A percentile compares a stretch with the other conserved stretches of the same genome.
Conservation (phyloP, 2,113 vertebrate genomes). For the Rhegmatorhina hoffmannsi region DNA sequence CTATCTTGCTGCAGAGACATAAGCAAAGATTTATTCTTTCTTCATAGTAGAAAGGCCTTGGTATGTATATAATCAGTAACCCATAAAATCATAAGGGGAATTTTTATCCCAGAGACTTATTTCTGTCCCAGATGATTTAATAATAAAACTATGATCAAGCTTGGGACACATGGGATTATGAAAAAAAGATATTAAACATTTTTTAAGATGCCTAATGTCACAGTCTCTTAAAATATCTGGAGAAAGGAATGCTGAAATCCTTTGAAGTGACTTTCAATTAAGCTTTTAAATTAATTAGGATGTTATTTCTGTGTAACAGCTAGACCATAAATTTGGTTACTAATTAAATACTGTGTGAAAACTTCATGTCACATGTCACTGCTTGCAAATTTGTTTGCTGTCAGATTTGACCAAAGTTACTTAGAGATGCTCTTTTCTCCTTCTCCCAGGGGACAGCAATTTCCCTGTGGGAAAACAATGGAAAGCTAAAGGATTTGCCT, state of each 20-base stretch:
- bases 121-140: neutral
- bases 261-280: conserved; percentile 8
- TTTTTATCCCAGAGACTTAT: neutral
- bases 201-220: neutral
- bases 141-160: neutral
- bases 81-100: neutral
- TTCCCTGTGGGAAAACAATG: neutral
- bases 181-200: neutral
- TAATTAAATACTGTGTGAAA: conserved; percentile 12
- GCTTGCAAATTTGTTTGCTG: neutral
- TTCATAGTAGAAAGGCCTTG: neutral
- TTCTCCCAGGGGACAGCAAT: neutral
- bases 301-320: neutral
- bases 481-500: neutral
- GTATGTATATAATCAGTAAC: neutral
- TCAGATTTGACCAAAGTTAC: neutral
- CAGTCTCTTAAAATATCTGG: neutral
- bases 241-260: neutral
- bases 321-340: neutral
- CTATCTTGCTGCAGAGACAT: neutral
- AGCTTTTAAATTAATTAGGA: neutral
- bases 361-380: neutral
- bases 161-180: neutral
- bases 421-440: neutral
- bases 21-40: conserved; percentile 18